Base-by-base conservation (phyloP, 2,888 invertebrate species). In the Acleris sparsana region DNA sequence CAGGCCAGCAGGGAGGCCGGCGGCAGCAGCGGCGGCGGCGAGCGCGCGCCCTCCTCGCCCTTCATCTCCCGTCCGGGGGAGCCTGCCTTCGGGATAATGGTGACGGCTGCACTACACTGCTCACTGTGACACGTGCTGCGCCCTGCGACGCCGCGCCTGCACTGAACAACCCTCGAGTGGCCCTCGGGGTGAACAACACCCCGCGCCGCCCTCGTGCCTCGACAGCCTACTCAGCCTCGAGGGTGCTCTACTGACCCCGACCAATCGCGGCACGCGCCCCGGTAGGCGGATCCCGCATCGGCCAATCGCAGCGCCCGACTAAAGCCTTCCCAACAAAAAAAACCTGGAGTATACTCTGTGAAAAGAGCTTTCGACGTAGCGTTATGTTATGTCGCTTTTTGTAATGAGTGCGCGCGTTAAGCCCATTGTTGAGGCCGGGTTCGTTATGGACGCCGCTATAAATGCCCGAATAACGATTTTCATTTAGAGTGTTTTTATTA, bases 1-100 rank as follows among this genome's bases (percentile, higher is more conserved):
- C 96, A 96, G 18, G 95, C 95, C 81, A 96, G 86, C 81, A 96
- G 93, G 64, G 95, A 95, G 63, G 93, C 93, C 70, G 93, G 94
- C 78, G 90, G 84, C 78, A 89, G 86, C 78, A 78, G 81, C 70
- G 91, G 90, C 82, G 84, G 88, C 75, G 86, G 82, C 70, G 88
- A 85, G 71, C 88, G 88, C 80, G 86, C 88, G 71, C 89, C 90
- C 80, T 91, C 89, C 87, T 92, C 92, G 68, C 90, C 87, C 84
- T 91, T 92, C 91, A 92, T 92, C 88, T 91, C 92, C 92, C 92
- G 86, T 62, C 84, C 86, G 90, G 92, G 92, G 87, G 92, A 91
- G 71, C 87, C 88, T 82, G 89, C 79, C 75, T 92, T 91, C 85
- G 92, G 92, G 84, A 92, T 92, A 89, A 92, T 92, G 75, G 84